A percentile compares a stretch with the other conserved stretches of the same genome.
Evolutionary conservation across 2,113 vertebrate species (phyloP).

Genomic region (Nothoprocta perdicaria): DNA sequence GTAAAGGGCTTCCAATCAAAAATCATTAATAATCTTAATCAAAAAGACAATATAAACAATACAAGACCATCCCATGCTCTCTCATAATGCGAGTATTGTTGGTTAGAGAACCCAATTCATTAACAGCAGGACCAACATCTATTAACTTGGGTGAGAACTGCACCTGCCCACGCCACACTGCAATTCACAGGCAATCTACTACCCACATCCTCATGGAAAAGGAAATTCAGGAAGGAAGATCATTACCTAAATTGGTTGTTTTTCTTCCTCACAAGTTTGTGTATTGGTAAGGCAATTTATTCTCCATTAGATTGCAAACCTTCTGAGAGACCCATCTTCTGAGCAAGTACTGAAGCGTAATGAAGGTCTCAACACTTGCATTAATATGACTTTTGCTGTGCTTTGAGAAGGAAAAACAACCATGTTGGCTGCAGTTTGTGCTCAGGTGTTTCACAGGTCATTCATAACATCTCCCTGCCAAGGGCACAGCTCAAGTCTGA

Average conservation of each 20-base stretch:
- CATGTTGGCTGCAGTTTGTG: neutral
- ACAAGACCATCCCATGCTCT: neutral
- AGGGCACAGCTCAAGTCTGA: neutral
- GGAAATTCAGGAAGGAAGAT: neutral
- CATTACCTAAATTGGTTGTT: conserved; percentile 17
- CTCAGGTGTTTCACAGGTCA: neutral
- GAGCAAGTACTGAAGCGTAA: neutral
- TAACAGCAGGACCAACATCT: neutral
- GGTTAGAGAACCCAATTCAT: neutral
- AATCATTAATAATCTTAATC: conserved; percentile 62
- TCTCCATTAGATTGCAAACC: neutral
- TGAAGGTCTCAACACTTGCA: neutral
- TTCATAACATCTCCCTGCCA: neutral
- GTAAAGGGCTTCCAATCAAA: conserved; percentile 40
- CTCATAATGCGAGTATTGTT: conserved; percentile 44
- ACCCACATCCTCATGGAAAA: neutral
- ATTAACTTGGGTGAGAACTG: conserved; percentile 30
- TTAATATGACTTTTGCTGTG: neutral
- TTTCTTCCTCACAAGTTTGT: conserved; percentile 8
- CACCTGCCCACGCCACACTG: neutral
- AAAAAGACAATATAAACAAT: conserved; percentile 55
- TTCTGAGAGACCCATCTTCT: neutral
- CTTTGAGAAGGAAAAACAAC: neutral
- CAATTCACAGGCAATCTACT: neutral
- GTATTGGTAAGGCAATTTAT: neutral